Conservation (phyloP, 1,140 invertebrate genomes). For the Atta texana region DNA sequence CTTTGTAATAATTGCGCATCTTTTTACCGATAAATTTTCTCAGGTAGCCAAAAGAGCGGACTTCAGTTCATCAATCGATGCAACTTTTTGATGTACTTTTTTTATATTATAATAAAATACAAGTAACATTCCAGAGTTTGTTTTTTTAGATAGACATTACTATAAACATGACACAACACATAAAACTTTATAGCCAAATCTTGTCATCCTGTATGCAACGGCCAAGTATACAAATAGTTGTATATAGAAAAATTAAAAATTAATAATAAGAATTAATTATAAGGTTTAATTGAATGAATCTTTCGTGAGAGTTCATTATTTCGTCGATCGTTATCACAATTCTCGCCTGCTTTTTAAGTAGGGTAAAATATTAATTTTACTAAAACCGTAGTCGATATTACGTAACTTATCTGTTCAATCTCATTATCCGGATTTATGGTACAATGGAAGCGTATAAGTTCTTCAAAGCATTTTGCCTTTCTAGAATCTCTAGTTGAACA, state of each 20-base stretch:
- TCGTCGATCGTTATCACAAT: neutral
- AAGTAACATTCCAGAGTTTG: no score
- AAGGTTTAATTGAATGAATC: neutral
- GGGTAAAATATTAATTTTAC: conserved; percentile 24
- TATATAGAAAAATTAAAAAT: neutral
- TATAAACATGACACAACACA: neutral
- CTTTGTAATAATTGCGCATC: no score
- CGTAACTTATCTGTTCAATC: conserved; percentile 7
- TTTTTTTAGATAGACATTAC: no score
- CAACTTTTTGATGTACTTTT: no score
- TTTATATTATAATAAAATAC: no score
- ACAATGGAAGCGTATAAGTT: conserved; percentile 26
- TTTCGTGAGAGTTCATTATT: neutral
- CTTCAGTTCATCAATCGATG: no score
- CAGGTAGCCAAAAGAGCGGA: no score
- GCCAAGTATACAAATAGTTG: neutral
- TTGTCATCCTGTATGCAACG: no score
- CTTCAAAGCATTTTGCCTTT: conserved; percentile 12
- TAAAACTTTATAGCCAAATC: no score
- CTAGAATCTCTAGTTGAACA: conserved; percentile 20
- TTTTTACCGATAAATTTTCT: no score
- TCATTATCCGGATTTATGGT: conserved; percentile 40
- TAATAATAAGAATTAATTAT: neutral
- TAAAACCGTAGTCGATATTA: conserved; percentile 18
- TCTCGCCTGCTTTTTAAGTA: neutral